Conservation (phyloP, 2,113 vertebrate species). For the Heterochromis multidens region DNA sequence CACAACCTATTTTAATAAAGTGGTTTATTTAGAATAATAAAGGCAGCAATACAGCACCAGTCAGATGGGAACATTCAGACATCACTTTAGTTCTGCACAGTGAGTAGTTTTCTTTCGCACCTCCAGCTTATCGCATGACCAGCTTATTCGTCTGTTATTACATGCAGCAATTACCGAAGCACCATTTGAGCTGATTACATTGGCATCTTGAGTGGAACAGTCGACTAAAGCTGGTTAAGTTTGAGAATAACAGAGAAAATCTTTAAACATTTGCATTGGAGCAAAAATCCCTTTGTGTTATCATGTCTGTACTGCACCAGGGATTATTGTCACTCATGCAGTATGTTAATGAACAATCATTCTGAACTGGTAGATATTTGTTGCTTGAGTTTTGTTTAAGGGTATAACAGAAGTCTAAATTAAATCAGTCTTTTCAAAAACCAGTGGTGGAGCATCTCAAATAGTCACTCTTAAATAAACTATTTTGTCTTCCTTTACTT, state of each 20-base stretch:
- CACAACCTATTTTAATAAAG: neutral
- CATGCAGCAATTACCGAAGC: constrained; percentile 33
- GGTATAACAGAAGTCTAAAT: neutral
- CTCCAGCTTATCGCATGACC: constrained; percentile 33
- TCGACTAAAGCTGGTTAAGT: neutral
- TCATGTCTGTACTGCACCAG: neutral
- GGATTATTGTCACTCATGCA: neutral
- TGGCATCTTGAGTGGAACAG: neutral
- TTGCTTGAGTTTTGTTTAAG: neutral
- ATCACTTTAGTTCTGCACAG: constrained; percentile 15
- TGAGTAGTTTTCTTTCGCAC: constrained; percentile 2
- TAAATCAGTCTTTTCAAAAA: neutral
- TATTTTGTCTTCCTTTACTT: neutral
- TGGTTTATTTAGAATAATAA: constrained; percentile 60
- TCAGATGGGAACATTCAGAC: constrained; percentile 21
- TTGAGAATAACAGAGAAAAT: neutral
- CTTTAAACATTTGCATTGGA: neutral
- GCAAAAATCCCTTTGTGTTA: neutral
- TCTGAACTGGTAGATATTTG: neutral
- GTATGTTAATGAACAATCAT: neutral
- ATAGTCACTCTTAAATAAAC: neutral
- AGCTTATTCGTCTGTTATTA: constrained; percentile 45
- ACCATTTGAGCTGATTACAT: constrained; percentile 20
- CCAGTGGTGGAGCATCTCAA: neutral
- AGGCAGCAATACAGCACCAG: constrained; percentile 45